Conservation (phyloP, 2,113 vertebrate genomes). For the Ammodytes dubius region DNA sequence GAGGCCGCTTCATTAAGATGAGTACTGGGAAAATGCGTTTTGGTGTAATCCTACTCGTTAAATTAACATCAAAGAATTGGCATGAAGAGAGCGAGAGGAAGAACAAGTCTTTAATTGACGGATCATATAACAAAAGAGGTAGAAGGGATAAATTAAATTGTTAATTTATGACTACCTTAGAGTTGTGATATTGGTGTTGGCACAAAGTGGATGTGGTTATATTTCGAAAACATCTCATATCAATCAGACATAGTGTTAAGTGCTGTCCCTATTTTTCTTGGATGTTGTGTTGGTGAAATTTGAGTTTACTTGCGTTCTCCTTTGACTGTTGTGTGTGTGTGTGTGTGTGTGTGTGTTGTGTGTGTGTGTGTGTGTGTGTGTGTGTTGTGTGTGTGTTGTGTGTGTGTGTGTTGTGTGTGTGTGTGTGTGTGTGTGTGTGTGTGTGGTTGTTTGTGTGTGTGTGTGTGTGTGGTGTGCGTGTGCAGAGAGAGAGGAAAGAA, state of each 20-base stretch:
- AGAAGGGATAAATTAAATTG: constrained; percentile 34
- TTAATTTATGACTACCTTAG: constrained; percentile 23
- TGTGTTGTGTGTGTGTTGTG: too few relatives aligned
- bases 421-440: not conserved
- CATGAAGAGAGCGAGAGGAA: constrained; percentile 49
- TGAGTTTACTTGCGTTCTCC: not conserved
- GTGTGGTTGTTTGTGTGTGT: constrained; percentile 14
- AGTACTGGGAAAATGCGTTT: constrained; percentile 60
- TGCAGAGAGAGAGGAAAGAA: not conserved
- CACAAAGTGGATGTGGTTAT: constrained; percentile 4
- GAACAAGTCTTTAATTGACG: constrained; percentile 61
- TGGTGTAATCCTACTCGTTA: constrained; percentile 76
- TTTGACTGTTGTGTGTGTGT: constrained; percentile 1
- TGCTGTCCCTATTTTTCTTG: not conserved
- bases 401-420: constrained; percentile 14
- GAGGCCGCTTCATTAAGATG: constrained; percentile 57
- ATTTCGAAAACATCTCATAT: not conserved
- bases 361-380: not conserved
- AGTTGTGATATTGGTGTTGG: constrained; percentile 40
- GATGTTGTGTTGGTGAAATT: not conserved
- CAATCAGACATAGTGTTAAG: not conserved
- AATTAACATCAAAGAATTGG: constrained; percentile 79
- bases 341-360: not conserved
- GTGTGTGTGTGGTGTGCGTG: not conserved
- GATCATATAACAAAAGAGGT: constrained; percentile 52